Evolutionary conservation across 2,797 vertebrate genomes (phyloP), one percentile per base, ranked within the genome.

Genomic region (Clamator glandarius): DNA sequence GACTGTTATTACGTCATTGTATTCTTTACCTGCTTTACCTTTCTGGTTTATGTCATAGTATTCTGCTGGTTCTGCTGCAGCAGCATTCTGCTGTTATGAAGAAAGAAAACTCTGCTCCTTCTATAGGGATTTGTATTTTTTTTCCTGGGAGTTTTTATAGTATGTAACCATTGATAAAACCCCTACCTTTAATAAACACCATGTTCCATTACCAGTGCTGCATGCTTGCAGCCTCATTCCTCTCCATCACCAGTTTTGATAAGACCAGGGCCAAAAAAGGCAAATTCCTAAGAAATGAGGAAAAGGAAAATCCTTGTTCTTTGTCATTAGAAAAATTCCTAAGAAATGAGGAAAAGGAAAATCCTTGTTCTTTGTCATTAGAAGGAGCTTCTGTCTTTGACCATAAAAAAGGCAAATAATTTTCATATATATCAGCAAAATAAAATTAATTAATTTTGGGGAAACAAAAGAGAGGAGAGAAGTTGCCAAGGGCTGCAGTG

Each of bases 401-500:
- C 18, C 25, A 19, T n/a, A 42, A 46, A 66, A 61, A 46, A 1
- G 8, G 12, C 5, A 8, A 62, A 11, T 2, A 68, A 20, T 41
- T 84, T 72, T n/a, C 26, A 24, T 36, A 44, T 1, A 16, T 24
- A 44, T 26, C 20, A 57, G 3, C 15, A 44, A 80, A 29, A 70
- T 7, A 63, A 48, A 90, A 77, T 19, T 33, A 62, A 62, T 57
- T 33, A 2, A 12, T 55, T 12, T 1, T 48, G 23, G 8, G 19
- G 4, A 0, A 1, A 6, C 0, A 1, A 8, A 21, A 19, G 10
- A 26, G 35, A 21, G 3, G 2, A 12, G 8, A 54, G 0, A 0
- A 3, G 11, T 73, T 44, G 29, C 15, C 59, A 76, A 63, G 5
- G 4, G 62, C n/a, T 33, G 20, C 52, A 44, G 13, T 8, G 51